Base-by-base conservation (phyloP, 2,888 invertebrate genomes). In the Heliconius sara region DNA sequence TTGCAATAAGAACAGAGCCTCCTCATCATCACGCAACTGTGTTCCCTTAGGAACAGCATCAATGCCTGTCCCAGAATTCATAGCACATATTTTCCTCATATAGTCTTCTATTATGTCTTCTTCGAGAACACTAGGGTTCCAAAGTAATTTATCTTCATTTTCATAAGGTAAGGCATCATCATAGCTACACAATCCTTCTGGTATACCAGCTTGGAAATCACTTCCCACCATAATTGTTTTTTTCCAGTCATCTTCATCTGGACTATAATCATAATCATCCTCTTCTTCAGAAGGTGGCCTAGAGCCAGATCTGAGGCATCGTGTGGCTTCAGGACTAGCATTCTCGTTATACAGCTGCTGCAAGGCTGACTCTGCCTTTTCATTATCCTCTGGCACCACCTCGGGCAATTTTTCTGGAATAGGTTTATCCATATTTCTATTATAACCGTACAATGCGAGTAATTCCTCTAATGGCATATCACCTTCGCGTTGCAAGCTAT, bases 381-480 rank as follows among this genome's bases (percentile, higher is more conserved):
- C 95, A 83, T 82, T 89, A 81, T 93, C 94, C 79, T 93, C 93
- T 0, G 92, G 91, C 65, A 92, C 89, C 73, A 90, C 89, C 83
- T 93, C 93, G 0, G 92, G 91, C 7, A 85, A 86, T 75, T 89
- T 90, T 83, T 91, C 91, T 39, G 90, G 89, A 34, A 88, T 86
- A 60, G 91, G 89, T 82, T 94, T 93, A 70, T 95, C 94, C 93
- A 94, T 93, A 82, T 82, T 92, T 89, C 85, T 96, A 85, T 96
- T 95, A 92, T 97, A 97, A 84, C 98, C 97, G 93, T 99, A 99
- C 91, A 99, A 96, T 19, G 98, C 98, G 86, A 99, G 95, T 80
- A 99, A 94, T 89, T 99, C 98, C 89, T 99, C 99, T 85, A 99
- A 96, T 82, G 99, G 99, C 98, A 99, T 99, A 95, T 99, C 98